Evolutionary conservation across 1,140 invertebrate genomes (phyloP).

Genomic region (Lineus longissimus): DNA sequence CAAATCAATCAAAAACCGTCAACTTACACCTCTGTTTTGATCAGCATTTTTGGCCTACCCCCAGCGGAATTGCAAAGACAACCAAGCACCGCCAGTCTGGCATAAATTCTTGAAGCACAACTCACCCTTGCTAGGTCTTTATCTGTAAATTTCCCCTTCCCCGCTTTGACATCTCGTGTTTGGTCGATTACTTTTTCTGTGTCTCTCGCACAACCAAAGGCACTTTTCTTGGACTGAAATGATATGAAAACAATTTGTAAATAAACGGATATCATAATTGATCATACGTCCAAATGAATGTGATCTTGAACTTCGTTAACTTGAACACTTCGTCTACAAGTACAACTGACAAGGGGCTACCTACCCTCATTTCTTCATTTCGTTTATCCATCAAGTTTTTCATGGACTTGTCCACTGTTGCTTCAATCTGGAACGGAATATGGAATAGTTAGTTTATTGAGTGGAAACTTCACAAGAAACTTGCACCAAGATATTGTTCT

Average conservation of each 20-base stretch:
- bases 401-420: slow-evolving; percentile 79
- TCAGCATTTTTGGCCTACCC: not conserved
- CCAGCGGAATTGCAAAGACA: not conserved
- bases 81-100: slow-evolving; percentile 11
- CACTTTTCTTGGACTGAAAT: slow-evolving; percentile 38
- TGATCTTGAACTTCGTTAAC: no score
- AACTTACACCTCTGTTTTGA: no score
- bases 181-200: slow-evolving; percentile 39
- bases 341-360: no score
- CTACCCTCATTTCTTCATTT: slow-evolving; percentile 70
- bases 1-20: no score
- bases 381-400: slow-evolving; percentile 80
- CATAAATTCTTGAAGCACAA: slow-evolving; percentile 9
- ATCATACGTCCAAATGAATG: no score
- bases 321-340: no score
- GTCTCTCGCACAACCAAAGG: slow-evolving; percentile 35
- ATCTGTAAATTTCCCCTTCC: slow-evolving; percentile 32
- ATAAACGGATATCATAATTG: no score
- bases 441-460: not conserved
- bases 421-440: slow-evolving; percentile 61
- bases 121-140: slow-evolving; percentile 44
- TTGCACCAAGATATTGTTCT: not conserved
- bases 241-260: no score
- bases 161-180: slow-evolving; percentile 23
- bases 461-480: not conserved